Evolutionary conservation across 2,888 invertebrate genomes (phyloP).

Genomic region (Cantharis rufa): DNA sequence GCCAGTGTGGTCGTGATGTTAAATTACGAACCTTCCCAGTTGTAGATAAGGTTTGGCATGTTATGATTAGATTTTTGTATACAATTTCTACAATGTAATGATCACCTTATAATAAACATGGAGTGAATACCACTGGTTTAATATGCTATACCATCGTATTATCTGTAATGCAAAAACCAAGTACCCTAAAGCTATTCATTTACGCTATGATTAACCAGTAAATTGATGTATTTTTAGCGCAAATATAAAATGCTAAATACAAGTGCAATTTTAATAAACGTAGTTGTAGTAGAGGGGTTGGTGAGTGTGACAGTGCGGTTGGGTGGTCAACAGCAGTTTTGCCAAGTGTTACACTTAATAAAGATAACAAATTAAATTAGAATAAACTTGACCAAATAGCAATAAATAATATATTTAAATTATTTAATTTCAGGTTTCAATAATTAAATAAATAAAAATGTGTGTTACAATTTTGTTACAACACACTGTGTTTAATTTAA

Average conservation of each 20-base stretch:
- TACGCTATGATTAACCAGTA: neutral
- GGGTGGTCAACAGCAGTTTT: neutral
- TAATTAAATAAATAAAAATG: neutral
- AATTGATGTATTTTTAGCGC: neutral
- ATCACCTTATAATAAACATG: neutral
- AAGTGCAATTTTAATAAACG: neutral
- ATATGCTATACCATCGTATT: neutral
- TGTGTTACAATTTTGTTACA: neutral
- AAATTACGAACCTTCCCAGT: neutral
- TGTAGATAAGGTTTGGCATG: neutral
- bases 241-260: neutral
- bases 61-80: neutral
- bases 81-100: neutral
- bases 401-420: neutral
- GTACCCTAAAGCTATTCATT: neutral
- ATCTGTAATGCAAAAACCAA: neutral
- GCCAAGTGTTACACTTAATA: neutral
- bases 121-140: neutral
- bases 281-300: neutral
- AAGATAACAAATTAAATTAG: neutral
- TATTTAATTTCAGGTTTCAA: neutral
- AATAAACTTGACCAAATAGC: neutral
- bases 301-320: neutral
- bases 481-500: neutral
- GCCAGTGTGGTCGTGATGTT: neutral